Evolutionary conservation across 2,888 invertebrate genomes (phyloP).

Genomic region (Colletes collaris): DNA sequence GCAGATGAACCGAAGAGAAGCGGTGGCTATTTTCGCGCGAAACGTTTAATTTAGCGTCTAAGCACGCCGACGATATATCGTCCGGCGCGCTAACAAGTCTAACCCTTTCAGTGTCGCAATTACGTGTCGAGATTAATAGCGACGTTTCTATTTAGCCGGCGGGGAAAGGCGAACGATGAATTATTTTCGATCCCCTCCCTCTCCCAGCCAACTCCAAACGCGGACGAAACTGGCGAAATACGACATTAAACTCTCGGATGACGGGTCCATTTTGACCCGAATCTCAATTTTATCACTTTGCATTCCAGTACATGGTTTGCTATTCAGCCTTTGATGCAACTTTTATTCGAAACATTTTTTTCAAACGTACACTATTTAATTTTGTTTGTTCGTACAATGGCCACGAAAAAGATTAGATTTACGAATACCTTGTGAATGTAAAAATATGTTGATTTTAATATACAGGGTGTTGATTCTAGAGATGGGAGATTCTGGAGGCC

Average conservation of each 20-base stretch:
- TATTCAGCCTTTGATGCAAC: too few relatives aligned
- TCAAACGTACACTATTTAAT: too few relatives aligned
- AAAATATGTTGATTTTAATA: too few relatives aligned
- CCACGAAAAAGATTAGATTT: too few relatives aligned
- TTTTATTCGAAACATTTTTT: too few relatives aligned
- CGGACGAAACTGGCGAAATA: background rate
- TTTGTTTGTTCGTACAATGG: too few relatives aligned
- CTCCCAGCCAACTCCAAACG: slow-evolving; percentile 22
- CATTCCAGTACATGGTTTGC: too few relatives aligned
- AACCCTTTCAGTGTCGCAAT: slow-evolving; percentile 58
- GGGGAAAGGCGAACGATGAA: slow-evolving; percentile 45
- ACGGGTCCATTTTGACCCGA: too few relatives aligned
- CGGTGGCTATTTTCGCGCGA: slow-evolving; percentile 45
- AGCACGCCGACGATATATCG: slow-evolving; percentile 56
- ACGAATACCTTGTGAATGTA: too few relatives aligned
- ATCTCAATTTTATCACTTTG: too few relatives aligned
- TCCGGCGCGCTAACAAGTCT: slow-evolving; percentile 54
- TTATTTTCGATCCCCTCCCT: slow-evolving; percentile 36
- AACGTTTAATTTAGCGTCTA: slow-evolving; percentile 57
- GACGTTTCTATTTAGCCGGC: slow-evolving; percentile 54
- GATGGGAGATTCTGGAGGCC: too few relatives aligned
- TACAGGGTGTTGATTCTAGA: too few relatives aligned
- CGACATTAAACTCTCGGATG: background rate
- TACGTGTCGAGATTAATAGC: slow-evolving; percentile 56
- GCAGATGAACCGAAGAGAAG: slow-evolving; percentile 46